phyloP scores from a whole-genome alignment of 2,888 invertebrate genomes.

The Dorcus parallelipipedus region DNA sequence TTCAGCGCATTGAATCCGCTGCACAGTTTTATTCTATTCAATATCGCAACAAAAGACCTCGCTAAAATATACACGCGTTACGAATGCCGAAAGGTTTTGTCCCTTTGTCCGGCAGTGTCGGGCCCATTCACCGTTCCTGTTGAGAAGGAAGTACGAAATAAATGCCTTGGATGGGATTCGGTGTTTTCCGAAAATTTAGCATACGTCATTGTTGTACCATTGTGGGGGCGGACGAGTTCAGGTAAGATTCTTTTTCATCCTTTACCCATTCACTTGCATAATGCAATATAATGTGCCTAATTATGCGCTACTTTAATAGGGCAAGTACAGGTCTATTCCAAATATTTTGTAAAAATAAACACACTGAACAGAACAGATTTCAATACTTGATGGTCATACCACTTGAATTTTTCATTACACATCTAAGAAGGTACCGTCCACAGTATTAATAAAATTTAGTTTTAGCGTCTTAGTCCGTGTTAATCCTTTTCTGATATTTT shows the following conservation, averaged over 20 bases:
- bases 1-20: slow-evolving; percentile 46
- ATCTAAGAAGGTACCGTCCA: too few species aligned
- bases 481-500: too few species aligned
- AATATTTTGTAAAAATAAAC: too few species aligned
- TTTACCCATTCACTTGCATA: background rate
- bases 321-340: too few species aligned
- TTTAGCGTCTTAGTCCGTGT: too few species aligned
- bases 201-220: slow-evolving; percentile 18
- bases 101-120: slow-evolving; percentile 45
- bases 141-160: slow-evolving; percentile 47
- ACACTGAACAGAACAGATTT: too few species aligned
- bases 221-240: slow-evolving; percentile 35
- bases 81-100: slow-evolving; percentile 50
- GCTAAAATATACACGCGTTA: slow-evolving; percentile 52
- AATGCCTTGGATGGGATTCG: slow-evolving; percentile 40
- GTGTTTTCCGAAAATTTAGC: slow-evolving; percentile 41
- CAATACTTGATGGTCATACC: too few species aligned
- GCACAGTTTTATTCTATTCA: slow-evolving; percentile 49
- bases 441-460: too few species aligned
- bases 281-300: slow-evolving; percentile 15
- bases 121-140: slow-evolving; percentile 47
- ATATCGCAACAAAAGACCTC: slow-evolving; percentile 38
- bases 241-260: slow-evolving; percentile 26
- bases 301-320: slow-evolving; percentile 3
- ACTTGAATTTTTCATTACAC: too few species aligned